Evolutionary conservation across 2,797 vertebrate genomes (phyloP).

Genomic region (Acrossocheilus fasciatus): DNA sequence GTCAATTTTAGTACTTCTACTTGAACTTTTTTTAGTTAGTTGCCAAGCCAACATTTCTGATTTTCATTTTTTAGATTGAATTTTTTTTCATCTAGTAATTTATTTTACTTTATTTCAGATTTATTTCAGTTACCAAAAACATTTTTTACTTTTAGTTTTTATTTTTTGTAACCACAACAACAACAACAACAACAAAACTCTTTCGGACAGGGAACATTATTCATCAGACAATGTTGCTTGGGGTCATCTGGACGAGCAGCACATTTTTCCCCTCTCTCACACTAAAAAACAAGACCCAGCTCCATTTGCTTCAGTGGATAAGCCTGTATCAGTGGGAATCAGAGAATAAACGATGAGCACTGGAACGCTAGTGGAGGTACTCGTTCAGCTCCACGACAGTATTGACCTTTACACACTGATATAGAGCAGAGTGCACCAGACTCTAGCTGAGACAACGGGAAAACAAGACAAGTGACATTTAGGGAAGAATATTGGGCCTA

Average conservation of each 20-base stretch:
- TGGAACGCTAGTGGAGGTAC: conserved; percentile 20
- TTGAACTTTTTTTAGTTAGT: background rate
- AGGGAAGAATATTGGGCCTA: background rate
- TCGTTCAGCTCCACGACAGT: conserved; percentile 41
- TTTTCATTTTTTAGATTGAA: too few relatives aligned
- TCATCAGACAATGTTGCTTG: conserved; percentile 4
- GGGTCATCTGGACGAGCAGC: background rate
- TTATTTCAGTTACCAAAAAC: background rate
- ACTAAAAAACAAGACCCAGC: conserved; percentile 35
- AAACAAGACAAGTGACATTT: conserved; percentile 45
- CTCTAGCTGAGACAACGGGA: conserved; percentile 21
- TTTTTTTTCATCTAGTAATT: background rate
- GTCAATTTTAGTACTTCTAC: background rate
- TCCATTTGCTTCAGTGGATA: conserved; percentile 35
- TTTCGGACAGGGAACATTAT: conserved; percentile 37
- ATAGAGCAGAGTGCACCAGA: conserved; percentile 45
- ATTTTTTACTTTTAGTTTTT: background rate
- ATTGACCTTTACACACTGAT: conserved; percentile 56
- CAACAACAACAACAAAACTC: conserved; percentile 11
- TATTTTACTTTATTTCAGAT: background rate
- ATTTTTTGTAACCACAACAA: background rate
- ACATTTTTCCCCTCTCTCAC: conserved; percentile 1
- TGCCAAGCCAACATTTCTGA: background rate
- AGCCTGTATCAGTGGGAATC: conserved; percentile 34
- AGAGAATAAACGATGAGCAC: conserved; percentile 26